These are phyloP conservation scores for Capreolus pygargus DNA, from an alignment of 2,113 vertebrate genomes.

Conservation along the genomic window DNA sequence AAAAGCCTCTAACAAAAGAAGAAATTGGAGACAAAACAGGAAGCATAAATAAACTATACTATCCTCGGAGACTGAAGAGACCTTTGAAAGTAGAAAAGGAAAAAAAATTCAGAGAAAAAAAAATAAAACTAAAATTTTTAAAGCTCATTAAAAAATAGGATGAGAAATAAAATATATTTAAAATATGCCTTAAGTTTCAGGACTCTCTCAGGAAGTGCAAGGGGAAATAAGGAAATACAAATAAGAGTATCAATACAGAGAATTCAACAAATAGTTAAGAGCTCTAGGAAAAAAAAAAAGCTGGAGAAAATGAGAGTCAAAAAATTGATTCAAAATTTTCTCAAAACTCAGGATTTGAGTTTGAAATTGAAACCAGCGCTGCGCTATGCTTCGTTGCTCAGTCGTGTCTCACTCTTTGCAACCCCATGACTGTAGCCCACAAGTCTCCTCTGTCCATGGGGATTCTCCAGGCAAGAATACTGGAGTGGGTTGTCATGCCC, in stretches of 20 bases:
- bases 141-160: not conserved
- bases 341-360: not conserved
- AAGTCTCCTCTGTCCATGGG: not conserved
- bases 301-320: not conserved
- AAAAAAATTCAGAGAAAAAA: not conserved
- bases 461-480: not conserved
- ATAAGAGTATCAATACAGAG: not conserved
- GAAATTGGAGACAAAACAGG: not conserved
- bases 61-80: not conserved
- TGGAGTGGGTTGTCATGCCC: not conserved
- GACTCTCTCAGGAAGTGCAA: not conserved
- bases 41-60: not conserved
- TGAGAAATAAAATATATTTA: not conserved
- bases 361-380: not conserved
- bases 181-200: not conserved
- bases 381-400: not conserved
- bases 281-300: not conserved
- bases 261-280: not conserved
- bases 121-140: not conserved
- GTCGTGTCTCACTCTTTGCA: not conserved
- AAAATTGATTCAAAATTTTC: not conserved
- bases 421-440: not conserved
- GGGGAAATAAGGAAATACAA: not conserved
- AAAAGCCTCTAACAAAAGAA: not conserved
- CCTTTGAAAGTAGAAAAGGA: not conserved